A percentile compares a stretch with the other conserved stretches of the same genome.
These are phyloP conservation scores for Percopsis transmontana DNA, from an alignment of 2,113 vertebrate species.

Conservation along the genomic window DNA sequence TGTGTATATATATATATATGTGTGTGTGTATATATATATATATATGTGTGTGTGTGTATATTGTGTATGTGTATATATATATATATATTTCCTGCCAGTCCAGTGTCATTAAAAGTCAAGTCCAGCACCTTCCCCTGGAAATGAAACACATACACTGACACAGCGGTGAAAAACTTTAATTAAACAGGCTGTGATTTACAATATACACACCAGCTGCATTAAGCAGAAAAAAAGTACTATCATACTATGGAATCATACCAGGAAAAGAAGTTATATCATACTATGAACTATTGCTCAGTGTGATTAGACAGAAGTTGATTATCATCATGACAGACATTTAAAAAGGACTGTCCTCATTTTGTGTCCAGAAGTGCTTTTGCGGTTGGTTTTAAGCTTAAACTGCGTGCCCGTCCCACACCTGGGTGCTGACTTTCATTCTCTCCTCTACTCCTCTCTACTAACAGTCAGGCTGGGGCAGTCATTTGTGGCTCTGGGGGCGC, in stretches of 20 bases:
- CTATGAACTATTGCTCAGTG: not conserved
- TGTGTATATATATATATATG: no score
- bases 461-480: not conserved
- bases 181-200: slow-evolving; percentile 46
- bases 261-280: not conserved
- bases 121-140: slow-evolving; percentile 17
- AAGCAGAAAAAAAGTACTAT: no score
- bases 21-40: no score
- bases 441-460: no score
- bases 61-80: not conserved
- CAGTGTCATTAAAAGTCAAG: slow-evolving; percentile 26
- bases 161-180: slow-evolving; percentile 27
- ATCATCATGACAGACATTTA: no score
- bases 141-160: slow-evolving; percentile 18
- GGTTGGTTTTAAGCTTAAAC: no score
- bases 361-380: no score
- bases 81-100: not conserved
- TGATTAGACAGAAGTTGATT: not conserved
- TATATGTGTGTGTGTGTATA: no score
- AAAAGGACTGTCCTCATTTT: no score
- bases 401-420: no score
- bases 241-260: not conserved
- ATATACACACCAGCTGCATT: slow-evolving; percentile 15
- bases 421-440: no score
- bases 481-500: not conserved